A percentile compares a stretch with the other conserved stretches of the same genome.
Evolutionary conservation across 2,113 vertebrate species (phyloP).

Genomic region (Cavia aperea): DNA sequence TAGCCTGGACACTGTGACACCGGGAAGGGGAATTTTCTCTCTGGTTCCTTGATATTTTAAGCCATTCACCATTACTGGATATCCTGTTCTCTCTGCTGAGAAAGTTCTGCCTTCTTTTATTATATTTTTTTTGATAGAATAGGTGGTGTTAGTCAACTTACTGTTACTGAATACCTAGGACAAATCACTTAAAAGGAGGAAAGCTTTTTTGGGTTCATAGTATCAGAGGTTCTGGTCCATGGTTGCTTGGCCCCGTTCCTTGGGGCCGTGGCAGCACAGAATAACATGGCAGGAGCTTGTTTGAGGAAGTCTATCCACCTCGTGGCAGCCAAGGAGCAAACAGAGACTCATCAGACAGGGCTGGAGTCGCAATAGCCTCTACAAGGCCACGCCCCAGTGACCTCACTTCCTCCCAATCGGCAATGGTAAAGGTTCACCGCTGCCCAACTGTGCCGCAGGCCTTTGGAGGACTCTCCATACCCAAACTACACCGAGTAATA

Average conservation of each 20-base stretch:
- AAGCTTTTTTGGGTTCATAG: background rate
- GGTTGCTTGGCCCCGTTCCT: background rate
- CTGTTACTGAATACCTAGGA: background rate
- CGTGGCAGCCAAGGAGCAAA: background rate
- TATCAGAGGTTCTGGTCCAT: background rate
- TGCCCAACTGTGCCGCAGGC: background rate
- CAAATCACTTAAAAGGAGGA: background rate
- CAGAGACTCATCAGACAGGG: no score
- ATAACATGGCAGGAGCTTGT: no score
- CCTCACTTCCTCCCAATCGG: background rate
- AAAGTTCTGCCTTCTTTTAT: background rate
- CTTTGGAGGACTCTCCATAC: background rate
- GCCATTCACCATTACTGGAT: background rate
- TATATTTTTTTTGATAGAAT: background rate
- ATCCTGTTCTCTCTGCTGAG: background rate
- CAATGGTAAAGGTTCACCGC: background rate
- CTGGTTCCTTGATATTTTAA: background rate
- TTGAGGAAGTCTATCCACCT: background rate
- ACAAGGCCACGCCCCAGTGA: accelerated
- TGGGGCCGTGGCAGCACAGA: background rate
- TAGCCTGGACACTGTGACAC: background rate
- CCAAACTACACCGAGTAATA: background rate
- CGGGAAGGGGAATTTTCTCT: background rate
- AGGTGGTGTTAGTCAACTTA: background rate
- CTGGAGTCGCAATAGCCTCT: background rate